Conservation (phyloP, 2,113 vertebrate genomes). For the Hyperoodon ampullatus region DNA sequence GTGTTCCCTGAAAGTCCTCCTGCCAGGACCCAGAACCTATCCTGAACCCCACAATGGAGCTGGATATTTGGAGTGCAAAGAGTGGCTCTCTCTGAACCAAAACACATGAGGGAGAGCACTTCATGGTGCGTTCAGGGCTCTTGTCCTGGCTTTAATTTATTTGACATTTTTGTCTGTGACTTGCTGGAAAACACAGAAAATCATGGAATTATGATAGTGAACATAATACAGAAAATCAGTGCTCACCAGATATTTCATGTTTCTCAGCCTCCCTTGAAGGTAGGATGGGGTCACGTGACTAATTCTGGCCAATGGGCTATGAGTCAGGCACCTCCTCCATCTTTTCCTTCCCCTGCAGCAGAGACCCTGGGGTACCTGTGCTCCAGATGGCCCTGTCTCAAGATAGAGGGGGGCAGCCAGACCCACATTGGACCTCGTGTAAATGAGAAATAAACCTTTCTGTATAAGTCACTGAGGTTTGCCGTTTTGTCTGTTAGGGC, state of each 20-base stretch:
- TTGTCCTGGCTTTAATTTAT: background rate
- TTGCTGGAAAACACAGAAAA: constrained; percentile 10
- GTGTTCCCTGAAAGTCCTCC: background rate
- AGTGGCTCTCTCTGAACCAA: background rate
- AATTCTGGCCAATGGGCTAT: background rate
- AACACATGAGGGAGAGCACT: background rate
- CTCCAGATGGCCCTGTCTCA: background rate
- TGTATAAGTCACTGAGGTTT: background rate
- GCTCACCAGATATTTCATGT: background rate
- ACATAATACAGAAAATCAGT: background rate
- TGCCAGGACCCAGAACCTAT: background rate
- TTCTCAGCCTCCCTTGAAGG: background rate
- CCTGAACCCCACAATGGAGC: background rate
- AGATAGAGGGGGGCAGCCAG: background rate
- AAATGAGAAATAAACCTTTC: background rate
- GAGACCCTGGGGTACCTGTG: background rate
- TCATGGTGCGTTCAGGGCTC: background rate
- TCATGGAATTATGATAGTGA: background rate
- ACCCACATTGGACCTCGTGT: background rate
- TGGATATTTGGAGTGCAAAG: background rate
- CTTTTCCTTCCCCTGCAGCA: background rate
- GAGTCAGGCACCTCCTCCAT: background rate
- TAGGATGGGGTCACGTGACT: background rate
- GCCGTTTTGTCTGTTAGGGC: background rate
- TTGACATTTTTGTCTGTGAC: background rate